Base-by-base conservation (phyloP, 2,113 vertebrate genomes). In the Coreoperca whiteheadi region DNA sequence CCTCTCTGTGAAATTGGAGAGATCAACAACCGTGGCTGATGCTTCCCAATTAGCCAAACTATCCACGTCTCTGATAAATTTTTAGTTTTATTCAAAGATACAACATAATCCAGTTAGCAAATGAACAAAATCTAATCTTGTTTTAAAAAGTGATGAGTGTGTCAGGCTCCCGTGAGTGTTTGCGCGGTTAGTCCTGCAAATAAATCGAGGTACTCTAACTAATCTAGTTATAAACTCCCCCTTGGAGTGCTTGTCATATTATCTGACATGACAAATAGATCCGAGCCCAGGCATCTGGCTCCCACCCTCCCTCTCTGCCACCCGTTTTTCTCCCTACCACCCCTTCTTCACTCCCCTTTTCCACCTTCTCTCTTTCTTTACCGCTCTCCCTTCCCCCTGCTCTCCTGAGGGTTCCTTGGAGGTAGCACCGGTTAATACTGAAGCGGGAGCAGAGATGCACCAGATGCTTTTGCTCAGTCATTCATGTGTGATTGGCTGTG, bases 241-340 rank as follows among this genome's bases (percentile, higher is more conserved):
- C 84, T 82, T 74, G 53, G 65, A 93, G 82, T 68, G 14, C 84
- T 79, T 85, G 93, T 94, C 92, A 90, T 88, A 90, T 93, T 91
- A 90, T 92, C 86, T 87, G 87, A 92, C 88, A 91, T 91, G 93
- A 94, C 91, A 93, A 93, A 94, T 94, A 86, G 89, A 87, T 88
- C 41, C 16, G 60, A 85, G 82, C 81, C 37, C 25, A 46, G 25
- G 81, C 73, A 69, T 83, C 66, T 48, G 43, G 71, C 70, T 71
- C 34, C 76, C 64, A 39, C 81, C 63, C 66, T 84, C 63, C 72
- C 60, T 28, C 53, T 60, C 67, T 77, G 69, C 30, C 54, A 77
- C 20, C 41, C 15, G 46, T 56, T 74, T 60, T 57, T 67, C 78
- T 87, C 65, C 54, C 41, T 61, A 43, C 50, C 25, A 3, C 57